Percentiles rank a stretch among this genome's conserved stretches.
Evolutionary conservation across 2,888 invertebrate species (phyloP).

Genomic region (Pycnomerus fuliginosus): DNA sequence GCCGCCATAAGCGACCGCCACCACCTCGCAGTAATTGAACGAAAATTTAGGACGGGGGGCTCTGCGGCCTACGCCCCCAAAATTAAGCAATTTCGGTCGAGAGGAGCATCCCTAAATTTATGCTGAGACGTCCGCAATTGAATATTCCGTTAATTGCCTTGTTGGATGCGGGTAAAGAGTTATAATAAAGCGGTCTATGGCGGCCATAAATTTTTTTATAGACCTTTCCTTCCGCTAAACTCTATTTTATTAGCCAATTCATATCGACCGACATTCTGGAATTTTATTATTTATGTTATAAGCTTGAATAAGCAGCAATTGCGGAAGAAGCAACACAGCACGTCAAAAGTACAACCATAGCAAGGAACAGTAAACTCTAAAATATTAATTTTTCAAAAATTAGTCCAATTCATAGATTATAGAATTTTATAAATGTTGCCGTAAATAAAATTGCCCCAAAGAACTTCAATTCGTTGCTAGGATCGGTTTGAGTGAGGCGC

Average conservation of each 20-base stretch:
- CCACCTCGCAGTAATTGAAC: constrained; percentile 26
- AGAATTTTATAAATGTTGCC: no score
- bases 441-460: no score
- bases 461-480: no score
- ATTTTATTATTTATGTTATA: constrained; percentile 4
- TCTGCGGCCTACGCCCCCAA: constrained; percentile 17
- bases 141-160: not conserved
- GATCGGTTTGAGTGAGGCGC: no score
- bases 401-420: no score
- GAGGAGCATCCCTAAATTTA: constrained; percentile 7
- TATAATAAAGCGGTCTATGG: no score
- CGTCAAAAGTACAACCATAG: not conserved
- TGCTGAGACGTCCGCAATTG: constrained; percentile 6
- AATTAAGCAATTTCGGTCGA: constrained; percentile 23
- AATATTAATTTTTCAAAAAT: no score
- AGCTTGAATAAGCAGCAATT: not conserved
- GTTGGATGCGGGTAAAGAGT: no score
- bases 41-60: constrained; percentile 16
- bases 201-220: no score
- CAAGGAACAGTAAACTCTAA: no score
- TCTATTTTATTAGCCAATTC: constrained; percentile 7
- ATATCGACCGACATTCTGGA: no score
- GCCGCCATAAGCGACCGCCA: constrained; percentile 20
- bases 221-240: constrained; percentile 2
- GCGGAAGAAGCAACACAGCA: not conserved